Conservation (phyloP, 53 echinoderm and acorn worm species). For the Hippasteria phrygiana region DNA sequence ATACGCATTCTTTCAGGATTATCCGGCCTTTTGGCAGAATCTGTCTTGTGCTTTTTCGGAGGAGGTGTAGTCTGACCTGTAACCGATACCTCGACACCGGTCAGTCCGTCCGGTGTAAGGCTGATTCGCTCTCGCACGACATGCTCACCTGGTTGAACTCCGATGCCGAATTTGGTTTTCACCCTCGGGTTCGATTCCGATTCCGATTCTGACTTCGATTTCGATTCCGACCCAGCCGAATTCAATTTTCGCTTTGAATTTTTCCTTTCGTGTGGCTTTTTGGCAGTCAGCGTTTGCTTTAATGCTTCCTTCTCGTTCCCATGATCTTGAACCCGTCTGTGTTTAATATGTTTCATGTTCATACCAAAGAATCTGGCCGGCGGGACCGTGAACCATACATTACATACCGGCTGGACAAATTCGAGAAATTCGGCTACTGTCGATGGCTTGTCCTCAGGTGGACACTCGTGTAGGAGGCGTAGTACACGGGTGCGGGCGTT, state of each 20-base stretch:
- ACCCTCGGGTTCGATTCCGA: not conserved
- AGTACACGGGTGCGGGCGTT: constrained; percentile 1
- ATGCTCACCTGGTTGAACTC: constrained; percentile 26
- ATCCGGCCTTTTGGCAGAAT: not conserved
- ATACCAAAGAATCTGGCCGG: constrained; percentile 23
- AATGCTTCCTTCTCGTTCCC: not conserved
- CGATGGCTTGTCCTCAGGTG: not conserved
- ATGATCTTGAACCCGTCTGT: not conserved
- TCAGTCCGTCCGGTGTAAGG: constrained; percentile 22
- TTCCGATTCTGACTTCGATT: not conserved
- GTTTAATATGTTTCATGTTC: constrained; percentile 13
- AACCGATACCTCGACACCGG: constrained; percentile 11
- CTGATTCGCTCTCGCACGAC: not conserved
- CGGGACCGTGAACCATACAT: not conserved
- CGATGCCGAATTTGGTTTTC: constrained; percentile 29
- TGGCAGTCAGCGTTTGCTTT: not conserved
- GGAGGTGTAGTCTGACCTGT: not conserved
- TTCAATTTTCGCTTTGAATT: not conserved
- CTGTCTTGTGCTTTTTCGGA: not conserved
- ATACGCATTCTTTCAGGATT: not conserved
- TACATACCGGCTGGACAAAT: not conserved
- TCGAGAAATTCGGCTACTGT: not conserved
- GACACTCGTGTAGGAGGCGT: not conserved
- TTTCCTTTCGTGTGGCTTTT: constrained; percentile 1
- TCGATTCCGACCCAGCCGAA: not conserved